A percentile compares a stretch with the other conserved stretches of the same genome.
phyloP scores from a whole-genome alignment of 1,140 invertebrate species.

The Spodoptera litura region DNA sequence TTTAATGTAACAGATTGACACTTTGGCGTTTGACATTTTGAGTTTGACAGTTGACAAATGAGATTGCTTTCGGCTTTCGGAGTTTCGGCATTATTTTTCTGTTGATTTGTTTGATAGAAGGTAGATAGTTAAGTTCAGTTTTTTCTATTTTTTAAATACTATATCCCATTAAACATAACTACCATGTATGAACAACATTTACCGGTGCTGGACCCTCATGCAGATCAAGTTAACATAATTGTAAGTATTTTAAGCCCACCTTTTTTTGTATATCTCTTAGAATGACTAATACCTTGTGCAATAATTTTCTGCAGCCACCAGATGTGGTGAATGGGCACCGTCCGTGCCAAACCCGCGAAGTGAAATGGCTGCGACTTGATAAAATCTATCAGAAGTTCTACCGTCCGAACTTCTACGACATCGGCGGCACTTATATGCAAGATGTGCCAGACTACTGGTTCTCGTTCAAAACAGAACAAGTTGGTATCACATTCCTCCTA shows the following conservation, averaged over 20 bases:
- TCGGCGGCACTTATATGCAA: constrained; percentile 74
- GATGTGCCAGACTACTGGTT: constrained; percentile 74
- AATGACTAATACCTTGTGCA: constrained; percentile 43
- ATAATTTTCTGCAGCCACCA: constrained; percentile 56
- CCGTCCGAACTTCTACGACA: constrained; percentile 75
- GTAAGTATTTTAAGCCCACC: not conserved
- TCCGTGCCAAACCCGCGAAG: constrained; percentile 66
- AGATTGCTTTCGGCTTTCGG: no score
- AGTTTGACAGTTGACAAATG: no score
- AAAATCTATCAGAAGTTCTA: constrained; percentile 73
- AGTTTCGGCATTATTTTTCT: no score
- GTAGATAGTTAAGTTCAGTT: no score
- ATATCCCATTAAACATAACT: no score
- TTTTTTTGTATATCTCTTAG: not conserved
- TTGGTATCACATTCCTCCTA: constrained; percentile 67
- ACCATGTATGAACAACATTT: constrained; percentile 7
- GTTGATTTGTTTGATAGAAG: no score
- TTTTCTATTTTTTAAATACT: no score
- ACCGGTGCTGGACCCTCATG: not conserved
- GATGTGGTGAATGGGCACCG: constrained; percentile 62
- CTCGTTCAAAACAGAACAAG: constrained; percentile 67
- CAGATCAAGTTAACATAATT: not conserved
- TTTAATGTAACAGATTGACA: no score
- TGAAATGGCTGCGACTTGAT: constrained; percentile 72
- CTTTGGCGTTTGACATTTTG: no score